Conservation (phyloP, 2,113 vertebrate genomes). For the Thunnus thynnus region DNA sequence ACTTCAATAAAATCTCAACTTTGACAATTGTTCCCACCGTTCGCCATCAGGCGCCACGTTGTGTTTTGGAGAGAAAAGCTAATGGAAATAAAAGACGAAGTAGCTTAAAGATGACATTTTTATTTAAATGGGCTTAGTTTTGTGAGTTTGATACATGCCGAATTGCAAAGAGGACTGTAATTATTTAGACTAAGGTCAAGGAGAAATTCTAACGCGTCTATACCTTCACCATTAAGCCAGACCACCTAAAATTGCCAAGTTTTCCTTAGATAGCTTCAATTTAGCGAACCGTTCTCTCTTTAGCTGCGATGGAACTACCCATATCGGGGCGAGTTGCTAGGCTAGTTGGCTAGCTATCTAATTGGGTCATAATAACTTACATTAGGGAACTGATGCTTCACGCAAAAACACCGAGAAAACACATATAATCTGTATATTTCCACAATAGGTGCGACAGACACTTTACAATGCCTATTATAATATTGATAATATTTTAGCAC, state of each 20-base stretch:
- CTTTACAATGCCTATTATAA: neutral
- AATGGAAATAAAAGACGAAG: conserved; percentile 6
- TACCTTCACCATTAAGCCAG: accelerated
- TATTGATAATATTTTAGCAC: neutral
- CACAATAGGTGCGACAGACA: neutral
- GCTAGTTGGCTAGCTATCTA: conserved; percentile 64
- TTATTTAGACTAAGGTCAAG: accelerated
- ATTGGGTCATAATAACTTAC: conserved; percentile 60
- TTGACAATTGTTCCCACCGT: neutral
- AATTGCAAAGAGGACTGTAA: conserved; percentile 5
- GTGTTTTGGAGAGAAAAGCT: conserved; percentile 64
- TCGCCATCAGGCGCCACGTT: conserved; percentile 54
- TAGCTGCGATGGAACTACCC: conserved; percentile 3
- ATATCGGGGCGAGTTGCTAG: conserved; percentile 43
- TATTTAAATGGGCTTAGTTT: neutral
- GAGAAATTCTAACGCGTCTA: accelerated
- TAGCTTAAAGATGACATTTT: neutral
- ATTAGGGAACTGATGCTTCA: conserved; percentile 8
- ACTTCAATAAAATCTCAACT: conserved; percentile 6
- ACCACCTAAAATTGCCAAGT: neutral
- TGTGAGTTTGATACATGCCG: conserved; percentile 7
- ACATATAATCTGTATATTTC: neutral
- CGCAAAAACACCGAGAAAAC: conserved; percentile 13
- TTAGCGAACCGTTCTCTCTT: conserved; percentile 1
- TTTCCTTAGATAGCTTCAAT: conserved; percentile 19